A percentile compares a stretch with the other conserved stretches of the same genome.
Conservation (phyloP, 2,797 vertebrate genomes). For the Poecile montanus region DNA sequence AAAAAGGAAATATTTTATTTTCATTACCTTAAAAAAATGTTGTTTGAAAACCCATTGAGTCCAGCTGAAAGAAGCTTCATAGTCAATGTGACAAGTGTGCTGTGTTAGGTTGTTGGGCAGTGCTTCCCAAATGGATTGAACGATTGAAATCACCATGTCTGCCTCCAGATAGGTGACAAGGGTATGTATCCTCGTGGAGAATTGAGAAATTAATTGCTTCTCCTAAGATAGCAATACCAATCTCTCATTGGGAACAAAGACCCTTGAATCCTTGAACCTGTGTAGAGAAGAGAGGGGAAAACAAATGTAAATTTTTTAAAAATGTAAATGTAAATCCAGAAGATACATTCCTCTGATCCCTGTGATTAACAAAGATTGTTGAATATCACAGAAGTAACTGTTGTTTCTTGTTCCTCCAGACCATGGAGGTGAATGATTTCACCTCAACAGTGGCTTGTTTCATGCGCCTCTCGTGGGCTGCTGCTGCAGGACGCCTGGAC, state of each 20-base stretch:
- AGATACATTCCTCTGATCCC: neutral
- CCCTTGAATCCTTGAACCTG: neutral
- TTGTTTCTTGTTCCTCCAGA: constrained; percentile 76
- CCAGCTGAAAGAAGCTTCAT: neutral
- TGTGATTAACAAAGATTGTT: neutral
- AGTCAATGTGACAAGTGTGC: neutral
- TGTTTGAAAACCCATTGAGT: neutral
- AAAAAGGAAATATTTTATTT: neutral
- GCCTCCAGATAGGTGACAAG: neutral
- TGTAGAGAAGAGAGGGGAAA: neutral
- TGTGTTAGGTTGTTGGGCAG: neutral
- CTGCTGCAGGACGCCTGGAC: constrained; percentile 94
- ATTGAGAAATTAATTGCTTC: neutral
- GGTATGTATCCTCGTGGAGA: neutral
- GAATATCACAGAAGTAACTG: neutral
- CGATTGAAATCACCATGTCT: neutral
- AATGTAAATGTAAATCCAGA: neutral
- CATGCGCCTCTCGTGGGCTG: constrained; percentile 98
- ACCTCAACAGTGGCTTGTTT: constrained; percentile 97
- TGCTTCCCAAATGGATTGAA: neutral
- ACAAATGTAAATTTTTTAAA: neutral
- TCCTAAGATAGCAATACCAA: neutral
- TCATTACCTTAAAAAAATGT: neutral
- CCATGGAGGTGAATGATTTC: constrained; percentile 97
- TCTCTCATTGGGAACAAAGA: neutral